Evolutionary conservation across 2,797 vertebrate species (phyloP), one percentile per base, ranked within the genome.

Genomic region (Anabacerthia variegaticeps): DNA sequence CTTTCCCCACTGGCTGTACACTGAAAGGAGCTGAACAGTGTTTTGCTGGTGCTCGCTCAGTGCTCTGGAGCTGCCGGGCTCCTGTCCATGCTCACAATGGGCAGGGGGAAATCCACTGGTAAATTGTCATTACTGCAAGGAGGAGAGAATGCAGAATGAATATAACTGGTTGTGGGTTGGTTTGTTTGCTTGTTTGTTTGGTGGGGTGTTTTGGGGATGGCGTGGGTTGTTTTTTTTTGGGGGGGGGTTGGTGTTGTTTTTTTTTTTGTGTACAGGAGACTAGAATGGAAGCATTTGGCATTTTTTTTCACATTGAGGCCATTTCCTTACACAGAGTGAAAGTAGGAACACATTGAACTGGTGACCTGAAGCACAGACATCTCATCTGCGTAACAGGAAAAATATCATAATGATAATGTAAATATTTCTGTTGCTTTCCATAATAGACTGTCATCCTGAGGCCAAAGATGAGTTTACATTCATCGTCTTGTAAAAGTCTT

Each of bases 391-490:
- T 55, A 74, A 85, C 52, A 65, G 90, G 75, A 90, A 86, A 91
- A 95, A 79, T 76, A 74, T 32, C 65, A 52, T 92, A 58, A 84
- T 73, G 92, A 44, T 78, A 85, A 85, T 67, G 51, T 78, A 88
- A 93, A 69, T 76, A 77, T 87, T 92, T 82, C 55, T 22, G 24
- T 73, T 72, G 32, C 63, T 82, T 92, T 54, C 74, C 43, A 36
- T 91, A 82, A 48, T 52, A 82, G 74, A 23, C 56, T 76, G 52
- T 87, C 61, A 77, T 71, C 49, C 48, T 65, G 84, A 80, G 41
- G 59, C 63, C 67, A 56, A 61, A 82, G 44, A 79, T 34, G 16
- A 82, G 65, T 74, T 91, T 92, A 73, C 52, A 32, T 82, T 79
- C 22, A 5, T 68, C 1, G 15, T 68, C 54, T 44, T 84, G 66